Evolutionary conservation across 2,113 vertebrate species (phyloP).

Genomic region (Daphoenositta chrysoptera): DNA sequence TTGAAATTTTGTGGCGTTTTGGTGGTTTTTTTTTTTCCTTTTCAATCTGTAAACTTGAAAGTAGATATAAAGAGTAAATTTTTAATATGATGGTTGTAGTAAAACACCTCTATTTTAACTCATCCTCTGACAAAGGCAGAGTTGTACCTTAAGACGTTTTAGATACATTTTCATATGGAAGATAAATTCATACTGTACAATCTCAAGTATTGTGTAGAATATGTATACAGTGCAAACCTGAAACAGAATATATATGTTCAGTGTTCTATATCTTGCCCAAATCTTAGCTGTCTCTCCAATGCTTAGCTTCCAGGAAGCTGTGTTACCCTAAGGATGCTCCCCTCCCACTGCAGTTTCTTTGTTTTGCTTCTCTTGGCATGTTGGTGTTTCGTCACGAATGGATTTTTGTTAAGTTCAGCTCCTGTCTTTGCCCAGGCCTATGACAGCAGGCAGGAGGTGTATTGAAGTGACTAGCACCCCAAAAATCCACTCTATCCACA

Average conservation of each 20-base stretch:
- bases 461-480: too few species aligned
- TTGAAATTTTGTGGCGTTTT: not conserved
- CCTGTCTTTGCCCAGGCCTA: too few species aligned
- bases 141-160: not conserved
- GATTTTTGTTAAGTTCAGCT: too few species aligned
- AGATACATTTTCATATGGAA: not conserved
- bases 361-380: not conserved
- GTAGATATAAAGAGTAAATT: not conserved
- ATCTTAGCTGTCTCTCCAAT: not conserved
- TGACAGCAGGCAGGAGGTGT: too few species aligned
- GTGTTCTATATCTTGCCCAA: not conserved
- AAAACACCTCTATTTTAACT: not conserved
- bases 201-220: not conserved
- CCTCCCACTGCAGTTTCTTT: fast-evolving
- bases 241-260: not conserved
- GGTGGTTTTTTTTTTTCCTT: not conserved
- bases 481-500: too few species aligned
- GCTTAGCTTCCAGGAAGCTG: not conserved
- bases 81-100: not conserved
- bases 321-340: not conserved
- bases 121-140: not conserved
- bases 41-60: not conserved
- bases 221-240: not conserved
- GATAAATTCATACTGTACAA: not conserved
- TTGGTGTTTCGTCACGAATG: too few species aligned